A percentile compares a stretch with the other conserved stretches of the same genome.
Conservation (phyloP, 2,888 invertebrate genomes). For the Campopleginae sp. region DNA sequence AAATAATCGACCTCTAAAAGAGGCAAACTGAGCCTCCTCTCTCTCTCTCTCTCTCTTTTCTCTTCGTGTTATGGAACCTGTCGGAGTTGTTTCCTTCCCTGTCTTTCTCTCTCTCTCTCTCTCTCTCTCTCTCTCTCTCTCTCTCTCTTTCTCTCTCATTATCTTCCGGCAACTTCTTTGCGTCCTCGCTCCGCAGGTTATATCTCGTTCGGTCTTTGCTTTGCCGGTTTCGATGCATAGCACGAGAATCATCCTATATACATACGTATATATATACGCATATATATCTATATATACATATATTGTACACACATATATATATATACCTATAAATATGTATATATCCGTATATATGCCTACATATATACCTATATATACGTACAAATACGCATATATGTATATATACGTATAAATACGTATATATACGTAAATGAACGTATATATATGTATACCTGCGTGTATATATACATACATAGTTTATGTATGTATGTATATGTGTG, state of each 20-base stretch:
- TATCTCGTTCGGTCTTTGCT: slow-evolving; percentile 63
- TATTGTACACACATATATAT: too few relatives aligned
- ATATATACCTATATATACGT: too few relatives aligned
- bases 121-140: slow-evolving; percentile 51
- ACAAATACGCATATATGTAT: too few relatives aligned
- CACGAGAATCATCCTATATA: slow-evolving; percentile 10
- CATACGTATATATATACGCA: too few relatives aligned
- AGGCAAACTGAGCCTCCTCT: slow-evolving; percentile 63
- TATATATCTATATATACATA: too few relatives aligned
- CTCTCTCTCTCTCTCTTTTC: slow-evolving; percentile 34
- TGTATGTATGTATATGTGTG: too few relatives aligned
- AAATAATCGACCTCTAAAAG: slow-evolving; percentile 70
- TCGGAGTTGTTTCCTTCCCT: slow-evolving; percentile 58
- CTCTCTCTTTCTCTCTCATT: slow-evolving; percentile 44
- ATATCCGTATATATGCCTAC: too few relatives aligned
- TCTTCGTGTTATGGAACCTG: slow-evolving; percentile 70
- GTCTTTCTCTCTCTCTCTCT: slow-evolving; percentile 55
- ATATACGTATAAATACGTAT: neutral
- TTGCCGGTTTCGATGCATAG: slow-evolving; percentile 33
- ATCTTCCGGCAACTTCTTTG: slow-evolving; percentile 59
- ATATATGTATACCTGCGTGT: too few relatives aligned
- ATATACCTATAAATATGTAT: too few relatives aligned
- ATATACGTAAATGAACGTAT: neutral
- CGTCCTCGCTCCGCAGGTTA: slow-evolving; percentile 56
- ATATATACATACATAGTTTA: too few relatives aligned